phyloP scores from a whole-genome alignment of 1,140 invertebrate genomes.

The Lordiphosa mommai region DNA sequence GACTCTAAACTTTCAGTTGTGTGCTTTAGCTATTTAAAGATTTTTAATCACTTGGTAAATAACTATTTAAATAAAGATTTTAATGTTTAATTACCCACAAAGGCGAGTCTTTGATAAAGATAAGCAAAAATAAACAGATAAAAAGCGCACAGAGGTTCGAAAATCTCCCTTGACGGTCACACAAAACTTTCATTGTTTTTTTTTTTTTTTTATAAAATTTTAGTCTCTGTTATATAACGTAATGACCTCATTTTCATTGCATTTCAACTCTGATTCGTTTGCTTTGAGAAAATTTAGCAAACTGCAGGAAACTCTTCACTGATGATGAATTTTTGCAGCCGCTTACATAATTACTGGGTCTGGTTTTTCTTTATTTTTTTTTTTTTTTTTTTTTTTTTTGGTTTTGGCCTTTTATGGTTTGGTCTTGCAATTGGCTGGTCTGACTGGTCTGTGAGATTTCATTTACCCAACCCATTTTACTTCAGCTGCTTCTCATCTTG shows the following conservation, averaged over 20 bases:
- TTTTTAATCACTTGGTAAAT: background rate
- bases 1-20: too few relatives aligned
- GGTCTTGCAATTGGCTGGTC: constrained; percentile 3
- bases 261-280: constrained; percentile 40
- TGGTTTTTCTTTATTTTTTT: background rate
- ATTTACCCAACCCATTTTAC: constrained; percentile 24
- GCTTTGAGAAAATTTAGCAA: constrained; percentile 29
- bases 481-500: constrained; percentile 2
- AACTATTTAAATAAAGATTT: background rate
- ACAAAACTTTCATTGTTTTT: background rate
- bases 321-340: constrained; percentile 22
- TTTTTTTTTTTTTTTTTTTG: background rate
- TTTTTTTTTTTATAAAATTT: too few relatives aligned
- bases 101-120: background rate
- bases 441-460: constrained; percentile 26
- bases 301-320: constrained; percentile 17
- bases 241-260: constrained; percentile 48
- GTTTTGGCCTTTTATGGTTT: constrained; percentile 5
- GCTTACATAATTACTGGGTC: constrained; percentile 12
- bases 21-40: too few relatives aligned
- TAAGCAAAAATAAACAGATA: too few relatives aligned
- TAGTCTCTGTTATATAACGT: constrained; percentile 22
- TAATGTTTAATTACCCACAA: background rate
- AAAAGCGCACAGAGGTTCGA: too few relatives aligned
- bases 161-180: background rate